phyloP scores from a whole-genome alignment of 2,113 vertebrate species.

The Cinclus cinclus region DNA sequence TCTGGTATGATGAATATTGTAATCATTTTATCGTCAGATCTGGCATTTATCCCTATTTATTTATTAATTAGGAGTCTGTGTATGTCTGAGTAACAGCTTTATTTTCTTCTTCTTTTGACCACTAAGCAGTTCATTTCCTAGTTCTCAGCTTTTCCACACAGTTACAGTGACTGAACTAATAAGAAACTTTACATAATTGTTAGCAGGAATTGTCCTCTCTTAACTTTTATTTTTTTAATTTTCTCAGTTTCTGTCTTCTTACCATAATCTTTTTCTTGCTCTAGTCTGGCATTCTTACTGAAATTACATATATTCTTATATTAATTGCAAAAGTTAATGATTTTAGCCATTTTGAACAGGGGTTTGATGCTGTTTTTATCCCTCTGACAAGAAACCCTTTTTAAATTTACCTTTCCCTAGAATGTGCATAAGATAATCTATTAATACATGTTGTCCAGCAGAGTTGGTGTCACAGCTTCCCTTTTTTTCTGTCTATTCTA shows the following conservation, averaged over 20 bases:
- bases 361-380: background rate
- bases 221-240: background rate
- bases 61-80: background rate
- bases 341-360: background rate
- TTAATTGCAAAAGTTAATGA: background rate
- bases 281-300: background rate
- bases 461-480: background rate
- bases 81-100: background rate
- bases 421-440: fast-evolving
- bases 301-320: background rate
- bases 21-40: background rate
- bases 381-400: background rate
- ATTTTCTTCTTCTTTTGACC: background rate
- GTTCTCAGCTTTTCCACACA: background rate
- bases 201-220: background rate
- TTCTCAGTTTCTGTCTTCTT: background rate
- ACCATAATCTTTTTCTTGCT: background rate
- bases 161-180: background rate
- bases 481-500: background rate
- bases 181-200: background rate
- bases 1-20: background rate
- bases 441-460: background rate
- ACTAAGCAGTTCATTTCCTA: background rate
- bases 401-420: background rate
- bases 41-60: background rate